Percentiles rank a stretch among this genome's conserved stretches.
phyloP scores from a whole-genome alignment of 1,140 invertebrate genomes.

The Agrilus planipennis region DNA sequence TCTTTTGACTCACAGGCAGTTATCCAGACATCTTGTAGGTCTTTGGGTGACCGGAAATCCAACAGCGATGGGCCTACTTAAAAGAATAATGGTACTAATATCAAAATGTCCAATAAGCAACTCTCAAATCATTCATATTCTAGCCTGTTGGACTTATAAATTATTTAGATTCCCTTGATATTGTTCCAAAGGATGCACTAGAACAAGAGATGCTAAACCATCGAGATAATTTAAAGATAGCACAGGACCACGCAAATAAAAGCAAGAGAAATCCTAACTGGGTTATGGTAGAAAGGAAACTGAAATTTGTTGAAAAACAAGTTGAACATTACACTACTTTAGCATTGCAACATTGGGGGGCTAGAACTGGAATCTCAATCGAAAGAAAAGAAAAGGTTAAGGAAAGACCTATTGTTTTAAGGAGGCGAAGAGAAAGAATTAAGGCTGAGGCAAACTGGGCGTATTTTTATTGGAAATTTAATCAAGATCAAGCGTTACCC shows the following conservation, averaged over 20 bases:
- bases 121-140: neutral
- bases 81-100: constrained; percentile 69
- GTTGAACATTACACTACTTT: constrained; percentile 56
- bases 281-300: constrained; percentile 56
- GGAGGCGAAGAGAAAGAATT: constrained; percentile 80
- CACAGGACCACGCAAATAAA: constrained; percentile 65
- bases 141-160: constrained; percentile 79
- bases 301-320: constrained; percentile 68
- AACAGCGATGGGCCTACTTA: constrained; percentile 78
- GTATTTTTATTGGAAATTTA: constrained; percentile 93
- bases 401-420: constrained; percentile 72
- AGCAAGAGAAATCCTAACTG: constrained; percentile 53
- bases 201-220: constrained; percentile 59
- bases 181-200: constrained; percentile 60
- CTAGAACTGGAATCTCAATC: constrained; percentile 56
- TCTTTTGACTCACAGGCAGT: constrained; percentile 73
- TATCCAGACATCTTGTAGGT: constrained; percentile 91
- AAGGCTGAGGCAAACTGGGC: constrained; percentile 89
- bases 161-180: constrained; percentile 80
- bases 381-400: constrained; percentile 51
- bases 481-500: constrained; percentile 85
- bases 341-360: constrained; percentile 84
- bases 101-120: neutral
- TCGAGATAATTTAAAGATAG: constrained; percentile 91
- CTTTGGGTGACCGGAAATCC: constrained; percentile 96